phyloP scores from a whole-genome alignment of 2,888 invertebrate species.

The Drosophila lacicola region DNA sequence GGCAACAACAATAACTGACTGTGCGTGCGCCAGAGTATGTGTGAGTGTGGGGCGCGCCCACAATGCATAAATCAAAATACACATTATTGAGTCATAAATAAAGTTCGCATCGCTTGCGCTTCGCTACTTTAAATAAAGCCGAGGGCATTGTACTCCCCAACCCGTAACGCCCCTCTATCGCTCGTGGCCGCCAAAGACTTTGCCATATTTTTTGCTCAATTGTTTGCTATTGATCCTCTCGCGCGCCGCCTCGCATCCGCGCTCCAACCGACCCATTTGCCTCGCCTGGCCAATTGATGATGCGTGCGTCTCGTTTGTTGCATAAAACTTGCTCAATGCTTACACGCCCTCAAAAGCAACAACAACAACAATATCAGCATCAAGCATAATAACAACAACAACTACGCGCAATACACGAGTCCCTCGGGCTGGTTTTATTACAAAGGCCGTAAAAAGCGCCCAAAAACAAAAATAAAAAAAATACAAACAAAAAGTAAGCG shows the following conservation, averaged over 20 bases:
- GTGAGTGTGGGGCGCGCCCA: constrained; percentile 63
- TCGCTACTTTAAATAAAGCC: constrained; percentile 78
- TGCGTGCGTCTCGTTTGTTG: constrained; percentile 68
- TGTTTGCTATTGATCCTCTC: constrained; percentile 64
- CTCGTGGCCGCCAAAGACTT: constrained; percentile 49
- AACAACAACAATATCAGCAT: constrained; percentile 28
- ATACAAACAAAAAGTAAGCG: constrained; percentile 37
- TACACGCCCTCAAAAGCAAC: constrained; percentile 70
- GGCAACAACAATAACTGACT: constrained; percentile 62
- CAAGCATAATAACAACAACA: constrained; percentile 37
- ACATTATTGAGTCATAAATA: constrained; percentile 82
- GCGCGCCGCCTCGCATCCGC: constrained; percentile 15
- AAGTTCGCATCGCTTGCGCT: constrained; percentile 66
- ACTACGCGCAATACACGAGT: constrained; percentile 30
- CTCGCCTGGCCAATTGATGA: constrained; percentile 51
- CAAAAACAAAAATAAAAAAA: constrained; percentile 26
- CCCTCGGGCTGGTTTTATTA: constrained; percentile 79
- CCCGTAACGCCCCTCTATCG: background rate
- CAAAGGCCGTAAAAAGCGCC: constrained; percentile 69
- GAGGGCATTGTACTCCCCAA: constrained; percentile 43
- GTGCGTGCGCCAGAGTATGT: constrained; percentile 30
- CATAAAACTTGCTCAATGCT: constrained; percentile 80
- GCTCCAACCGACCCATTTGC: constrained; percentile 8
- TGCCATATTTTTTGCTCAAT: constrained; percentile 78
- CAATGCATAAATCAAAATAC: constrained; percentile 81